Evolutionary conservation across 2,888 invertebrate species (phyloP).

Genomic region (Eupithecia pulchellata): DNA sequence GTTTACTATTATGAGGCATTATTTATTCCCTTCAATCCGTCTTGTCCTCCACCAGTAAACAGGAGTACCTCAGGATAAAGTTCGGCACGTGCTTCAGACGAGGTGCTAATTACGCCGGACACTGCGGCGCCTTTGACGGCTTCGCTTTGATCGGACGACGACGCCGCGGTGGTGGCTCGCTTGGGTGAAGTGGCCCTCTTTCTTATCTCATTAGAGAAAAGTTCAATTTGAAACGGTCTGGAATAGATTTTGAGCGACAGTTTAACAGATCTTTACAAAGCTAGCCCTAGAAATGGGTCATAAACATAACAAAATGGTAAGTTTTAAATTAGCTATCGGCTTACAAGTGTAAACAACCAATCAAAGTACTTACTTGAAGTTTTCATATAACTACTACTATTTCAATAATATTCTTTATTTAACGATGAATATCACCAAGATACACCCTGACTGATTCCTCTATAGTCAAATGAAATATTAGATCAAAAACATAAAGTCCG

Average conservation of each 20-base stretch:
- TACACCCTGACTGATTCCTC: neutral
- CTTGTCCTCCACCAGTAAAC: neutral
- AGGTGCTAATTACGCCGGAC: constrained; percentile 76
- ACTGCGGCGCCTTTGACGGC: constrained; percentile 74
- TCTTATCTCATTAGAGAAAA: neutral
- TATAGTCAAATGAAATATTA: neutral
- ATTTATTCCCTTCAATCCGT: neutral
- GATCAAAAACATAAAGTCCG: constrained; percentile 48
- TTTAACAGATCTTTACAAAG: neutral
- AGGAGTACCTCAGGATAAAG: constrained; percentile 16
- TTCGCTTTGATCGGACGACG: constrained; percentile 71
- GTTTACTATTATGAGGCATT: neutral
- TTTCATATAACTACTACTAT: neutral
- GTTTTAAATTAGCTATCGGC: neutral
- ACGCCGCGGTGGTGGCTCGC: constrained; percentile 42
- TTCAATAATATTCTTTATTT: neutral
- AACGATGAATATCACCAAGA: neutral
- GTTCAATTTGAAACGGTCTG: neutral
- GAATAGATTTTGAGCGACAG: neutral
- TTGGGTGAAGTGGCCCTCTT: constrained; percentile 47
- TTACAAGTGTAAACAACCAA: neutral
- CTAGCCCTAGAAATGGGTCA: neutral
- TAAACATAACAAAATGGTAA: neutral
- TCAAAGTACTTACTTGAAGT: neutral
- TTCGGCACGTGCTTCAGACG: constrained; percentile 48